Evolutionary conservation across 2,888 invertebrate genomes (phyloP).

Genomic region (Endotricha flammealis): DNA sequence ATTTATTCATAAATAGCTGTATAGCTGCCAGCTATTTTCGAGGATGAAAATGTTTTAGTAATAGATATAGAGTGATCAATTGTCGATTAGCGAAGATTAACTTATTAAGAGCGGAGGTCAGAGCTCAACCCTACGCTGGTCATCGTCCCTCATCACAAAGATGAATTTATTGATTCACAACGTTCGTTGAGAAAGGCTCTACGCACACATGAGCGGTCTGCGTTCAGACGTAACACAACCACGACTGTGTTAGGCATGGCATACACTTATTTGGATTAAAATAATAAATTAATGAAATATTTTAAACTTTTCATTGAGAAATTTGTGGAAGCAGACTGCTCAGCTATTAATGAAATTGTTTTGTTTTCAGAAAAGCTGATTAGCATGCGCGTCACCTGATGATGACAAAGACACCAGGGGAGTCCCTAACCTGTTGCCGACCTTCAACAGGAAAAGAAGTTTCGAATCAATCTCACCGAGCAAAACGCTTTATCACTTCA

Average conservation of each 20-base stretch:
- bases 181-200: conserved; percentile 55
- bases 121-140: conserved; percentile 33
- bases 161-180: conserved; percentile 72
- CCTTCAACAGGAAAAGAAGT: too few relatives aligned
- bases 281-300: too few relatives aligned
- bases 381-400: too few relatives aligned
- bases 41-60: background rate
- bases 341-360: too few relatives aligned
- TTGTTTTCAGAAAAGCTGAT: too few relatives aligned
- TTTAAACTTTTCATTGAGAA: too few relatives aligned
- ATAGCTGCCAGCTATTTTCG: background rate
- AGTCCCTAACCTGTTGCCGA: too few relatives aligned
- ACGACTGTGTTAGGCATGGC: conserved; percentile 46
- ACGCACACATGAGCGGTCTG: conserved; percentile 52
- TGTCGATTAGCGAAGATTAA: conserved; percentile 12
- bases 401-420: too few relatives aligned
- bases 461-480: too few relatives aligned
- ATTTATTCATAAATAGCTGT: conserved; percentile 23
- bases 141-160: conserved; percentile 56
- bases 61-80: background rate
- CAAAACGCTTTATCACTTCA: too few relatives aligned
- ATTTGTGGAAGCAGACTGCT: too few relatives aligned
- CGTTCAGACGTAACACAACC: conserved; percentile 67
- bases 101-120: conserved; percentile 23
- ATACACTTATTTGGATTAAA: background rate